Conservation (phyloP, 2,888 invertebrate species). For the Periphyllus acericola region DNA sequence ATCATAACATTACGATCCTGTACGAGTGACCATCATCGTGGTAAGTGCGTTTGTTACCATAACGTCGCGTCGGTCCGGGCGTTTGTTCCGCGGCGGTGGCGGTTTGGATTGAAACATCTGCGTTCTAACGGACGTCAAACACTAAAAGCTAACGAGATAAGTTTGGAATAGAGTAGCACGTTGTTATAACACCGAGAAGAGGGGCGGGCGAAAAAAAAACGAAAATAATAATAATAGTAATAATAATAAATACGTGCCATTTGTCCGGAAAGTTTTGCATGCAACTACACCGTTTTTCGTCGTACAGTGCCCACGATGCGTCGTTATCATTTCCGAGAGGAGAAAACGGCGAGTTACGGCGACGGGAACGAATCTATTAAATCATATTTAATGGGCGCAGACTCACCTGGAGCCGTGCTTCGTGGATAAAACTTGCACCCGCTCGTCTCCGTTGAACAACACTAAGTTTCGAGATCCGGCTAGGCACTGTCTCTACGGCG, state of each 20-base stretch:
- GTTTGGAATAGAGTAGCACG: slow-evolving; percentile 27
- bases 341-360: too few species aligned
- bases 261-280: slow-evolving; percentile 42
- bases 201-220: background rate
- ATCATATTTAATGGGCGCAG: background rate
- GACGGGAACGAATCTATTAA: background rate
- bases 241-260: slow-evolving; percentile 1
- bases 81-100: background rate
- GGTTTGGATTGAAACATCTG: slow-evolving; percentile 30
- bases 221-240: background rate
- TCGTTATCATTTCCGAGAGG: background rate
- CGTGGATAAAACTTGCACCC: too few species aligned
- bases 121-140: background rate
- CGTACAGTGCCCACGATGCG: background rate
- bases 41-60: background rate
- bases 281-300: slow-evolving; percentile 5
- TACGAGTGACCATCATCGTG: background rate
- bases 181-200: background rate
- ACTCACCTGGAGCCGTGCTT: too few species aligned
- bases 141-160: slow-evolving; percentile 51
- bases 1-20: background rate
- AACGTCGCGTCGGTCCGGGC: background rate
- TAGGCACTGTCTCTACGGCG: too few species aligned
- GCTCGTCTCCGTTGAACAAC: too few species aligned
- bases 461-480: background rate